These are phyloP conservation scores for Pygocentrus nattereri DNA, from an alignment of 2,797 vertebrate genomes.

Conservation along the genomic window DNA sequence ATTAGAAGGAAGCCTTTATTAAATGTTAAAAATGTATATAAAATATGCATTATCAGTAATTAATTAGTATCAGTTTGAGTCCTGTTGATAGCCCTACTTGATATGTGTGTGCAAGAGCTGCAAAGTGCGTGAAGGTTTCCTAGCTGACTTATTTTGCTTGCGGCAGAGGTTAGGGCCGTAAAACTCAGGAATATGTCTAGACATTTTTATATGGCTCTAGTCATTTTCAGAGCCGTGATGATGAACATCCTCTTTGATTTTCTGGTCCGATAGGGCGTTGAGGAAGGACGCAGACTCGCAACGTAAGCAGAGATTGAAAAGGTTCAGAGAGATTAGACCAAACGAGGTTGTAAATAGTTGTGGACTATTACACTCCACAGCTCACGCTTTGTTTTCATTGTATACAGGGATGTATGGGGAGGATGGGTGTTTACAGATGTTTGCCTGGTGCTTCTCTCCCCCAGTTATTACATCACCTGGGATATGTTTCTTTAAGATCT, in stretches of 20 bases:
- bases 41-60: no score
- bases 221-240: conserved; percentile 25
- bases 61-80: no score
- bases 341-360: neutral
- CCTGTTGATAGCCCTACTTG: neutral
- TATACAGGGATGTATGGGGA: neutral
- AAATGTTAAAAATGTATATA: no score
- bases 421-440: neutral
- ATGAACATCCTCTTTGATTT: conserved; percentile 24
- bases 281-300: neutral
- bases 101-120: neutral
- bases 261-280: neutral
- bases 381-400: neutral
- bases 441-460: conserved; percentile 31
- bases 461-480: conserved; percentile 49
- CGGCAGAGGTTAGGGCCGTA: conserved; percentile 17
- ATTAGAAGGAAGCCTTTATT: no score
- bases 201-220: conserved; percentile 27
- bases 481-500: conserved; percentile 28
- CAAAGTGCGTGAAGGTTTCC: neutral
- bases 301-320: neutral
- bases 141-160: neutral
- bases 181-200: conserved; percentile 37
- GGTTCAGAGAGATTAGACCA: neutral
- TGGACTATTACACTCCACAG: neutral